Evolutionary conservation across 2,797 vertebrate genomes (phyloP), one percentile per base, ranked within the genome.

Genomic region (Brachyalestes nurse): DNA sequence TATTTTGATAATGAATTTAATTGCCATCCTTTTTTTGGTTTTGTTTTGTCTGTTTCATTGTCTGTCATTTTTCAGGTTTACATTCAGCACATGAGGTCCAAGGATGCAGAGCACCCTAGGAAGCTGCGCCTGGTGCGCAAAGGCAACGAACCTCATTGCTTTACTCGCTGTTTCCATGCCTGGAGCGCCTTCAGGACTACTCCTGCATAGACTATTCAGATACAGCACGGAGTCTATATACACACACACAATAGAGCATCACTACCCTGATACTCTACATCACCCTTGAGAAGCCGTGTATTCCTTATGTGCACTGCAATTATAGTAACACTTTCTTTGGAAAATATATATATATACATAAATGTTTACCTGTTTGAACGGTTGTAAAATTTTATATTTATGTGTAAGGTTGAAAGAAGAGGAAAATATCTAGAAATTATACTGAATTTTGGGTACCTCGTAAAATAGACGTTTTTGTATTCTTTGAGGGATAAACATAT

Each of bases 21-120:
- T 23, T 13, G n/a, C n/a, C n/a, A n/a, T n/a, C n/a, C n/a, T 6
- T 47, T 62, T 21, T 8, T 51, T 10, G 1, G 14, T 45, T 23
- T 5, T 61, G 28, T 71, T 66, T 28, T 34, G 34, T 16, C 8
- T 21, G 14, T 57, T 25, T 55, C 47, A 2, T 34, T 42, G 25
- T 19, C 23, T 25, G 12, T 72, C 40, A 23, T 34, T 65, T 14
- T 34, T 5, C 88, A 99, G 98, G 98, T 99, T 62, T 99, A 99
- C 86, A 99, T 99, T 89, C 98, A 99, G 91, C 97, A 99, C 93
- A 94, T 97, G 95, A 95, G 97, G 61, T 94, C 97, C 5, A 99
- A 99, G 85, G 97, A 98, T 0, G 6, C 91, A 0, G 87, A 95
- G 0, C 93, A 81, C 0, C 96, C 96, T 3, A 94, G 97, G 81